Evolutionary conservation across 2,888 invertebrate genomes (phyloP), one percentile per base, ranked within the genome.

Genomic region (Fragum whitleyi): DNA sequence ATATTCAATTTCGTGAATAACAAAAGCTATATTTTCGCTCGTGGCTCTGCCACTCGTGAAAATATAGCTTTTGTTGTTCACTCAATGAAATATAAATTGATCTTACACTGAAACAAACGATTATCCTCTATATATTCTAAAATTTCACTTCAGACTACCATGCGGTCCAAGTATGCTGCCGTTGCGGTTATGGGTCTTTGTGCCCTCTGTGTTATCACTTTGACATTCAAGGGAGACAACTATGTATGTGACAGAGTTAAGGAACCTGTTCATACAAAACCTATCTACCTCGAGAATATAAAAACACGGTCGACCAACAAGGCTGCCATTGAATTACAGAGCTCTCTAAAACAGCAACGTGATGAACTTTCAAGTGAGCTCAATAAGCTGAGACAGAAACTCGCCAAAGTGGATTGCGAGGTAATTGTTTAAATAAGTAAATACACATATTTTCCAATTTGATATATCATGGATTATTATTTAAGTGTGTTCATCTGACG

Each of bases 341-440:
- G 78, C 32, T 73, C 74, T 16, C 36, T 84, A 19, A 80, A 76
- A 39, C 76, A 81, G 2, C 71, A 81, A 21, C 65, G 85, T 28
- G 69, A 85, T 57, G 59, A 65, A 19, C 62, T 81, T 11, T 79
- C 85, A 6, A 79, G 79, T 23, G 74, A 81, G 42, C 61, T 81
- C n/a, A 85, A 85, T 57, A 51, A 68, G 6, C 47, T 81, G n/a
- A 53, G 77, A 42, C 65, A 76, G 62, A 74, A 74, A 57, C 55
- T 85, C 9, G 85, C 81, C 26, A 71, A 77, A 39, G 59, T 71
- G 57, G 81, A 85, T 21, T 85, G 85, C 57, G 85, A 85, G 59
- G 85, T 85, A 81, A 65, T 29, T 0, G n/a, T n/a, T 11, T 42
- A 16, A 42, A 11, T 16, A 16, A 42, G 7, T 42, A 16, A 42